phyloP scores from a whole-genome alignment of 2,113 vertebrate species.

The Erinaceus europaeus region DNA sequence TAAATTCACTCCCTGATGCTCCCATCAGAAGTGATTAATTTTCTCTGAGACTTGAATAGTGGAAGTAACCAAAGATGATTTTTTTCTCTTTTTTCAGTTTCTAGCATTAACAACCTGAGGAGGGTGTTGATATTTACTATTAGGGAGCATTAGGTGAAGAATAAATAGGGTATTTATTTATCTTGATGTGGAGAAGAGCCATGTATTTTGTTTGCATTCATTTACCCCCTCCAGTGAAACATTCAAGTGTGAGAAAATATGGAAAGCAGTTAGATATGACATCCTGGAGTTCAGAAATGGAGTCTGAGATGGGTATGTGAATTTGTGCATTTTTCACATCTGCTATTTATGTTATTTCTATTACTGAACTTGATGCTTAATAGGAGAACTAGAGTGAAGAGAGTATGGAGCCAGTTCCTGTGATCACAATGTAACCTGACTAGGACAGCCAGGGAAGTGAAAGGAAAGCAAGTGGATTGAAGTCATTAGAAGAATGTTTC shows the following conservation, averaged over 20 bases:
- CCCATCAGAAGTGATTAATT: not conserved
- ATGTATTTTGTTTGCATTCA: not conserved
- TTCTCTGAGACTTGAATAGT: conserved; percentile 22
- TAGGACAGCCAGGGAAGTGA: not conserved
- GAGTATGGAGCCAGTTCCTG: not conserved
- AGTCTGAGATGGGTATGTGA: not conserved
- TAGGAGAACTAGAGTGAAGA: not conserved
- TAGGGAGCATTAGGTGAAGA: not conserved
- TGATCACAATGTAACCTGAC: not conserved
- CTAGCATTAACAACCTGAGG: not conserved
- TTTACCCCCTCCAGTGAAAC: not conserved
- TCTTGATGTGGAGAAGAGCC: not conserved
- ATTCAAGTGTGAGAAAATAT: not conserved
- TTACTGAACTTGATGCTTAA: not conserved
- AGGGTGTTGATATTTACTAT: not conserved
- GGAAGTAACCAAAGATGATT: not conserved
- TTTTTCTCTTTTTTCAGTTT: too few species aligned
- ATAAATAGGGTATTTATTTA: not conserved
- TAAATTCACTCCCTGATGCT: not conserved
- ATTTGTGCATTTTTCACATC: not conserved
- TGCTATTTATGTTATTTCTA: not conserved
- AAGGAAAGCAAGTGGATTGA: not conserved
- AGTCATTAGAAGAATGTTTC: not conserved
- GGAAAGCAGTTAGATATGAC: not conserved
- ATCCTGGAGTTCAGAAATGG: not conserved